Evolutionary conservation across 2,797 vertebrate genomes (phyloP).

Genomic region (Anisognathus igniventris): DNA sequence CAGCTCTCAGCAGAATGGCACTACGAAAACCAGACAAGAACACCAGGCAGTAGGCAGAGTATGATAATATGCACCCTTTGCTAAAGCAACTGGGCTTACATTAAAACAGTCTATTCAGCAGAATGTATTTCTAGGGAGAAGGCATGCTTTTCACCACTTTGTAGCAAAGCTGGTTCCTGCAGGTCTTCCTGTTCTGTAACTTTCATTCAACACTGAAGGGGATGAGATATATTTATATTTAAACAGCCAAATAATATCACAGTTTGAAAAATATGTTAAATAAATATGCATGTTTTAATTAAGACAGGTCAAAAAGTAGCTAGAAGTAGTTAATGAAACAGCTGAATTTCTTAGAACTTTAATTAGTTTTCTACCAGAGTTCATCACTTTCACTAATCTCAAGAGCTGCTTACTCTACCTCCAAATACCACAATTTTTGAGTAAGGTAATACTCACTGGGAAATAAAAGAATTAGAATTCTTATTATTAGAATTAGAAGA

Average conservation of each 20-base stretch:
- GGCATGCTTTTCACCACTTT: background rate
- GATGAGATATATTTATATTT: background rate
- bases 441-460: background rate
- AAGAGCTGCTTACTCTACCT: background rate
- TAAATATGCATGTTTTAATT: background rate
- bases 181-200: background rate
- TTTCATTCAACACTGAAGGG: background rate
- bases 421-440: background rate
- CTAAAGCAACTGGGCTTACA: background rate
- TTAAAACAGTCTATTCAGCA: background rate
- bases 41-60: background rate
- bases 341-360: background rate
- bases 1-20: constrained; percentile 13
- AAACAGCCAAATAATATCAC: background rate
- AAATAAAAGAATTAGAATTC: background rate
- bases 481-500: background rate
- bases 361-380: background rate
- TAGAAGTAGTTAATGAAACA: background rate
- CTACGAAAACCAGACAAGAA: constrained; percentile 10
- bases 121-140: background rate
- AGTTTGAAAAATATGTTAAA: background rate
- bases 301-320: background rate
- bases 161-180: background rate
- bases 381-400: background rate
- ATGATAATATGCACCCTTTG: background rate